Evolutionary conservation across 2,888 invertebrate species (phyloP), one percentile per base, ranked within the genome.

Genomic region (Ochropleura plecta): DNA sequence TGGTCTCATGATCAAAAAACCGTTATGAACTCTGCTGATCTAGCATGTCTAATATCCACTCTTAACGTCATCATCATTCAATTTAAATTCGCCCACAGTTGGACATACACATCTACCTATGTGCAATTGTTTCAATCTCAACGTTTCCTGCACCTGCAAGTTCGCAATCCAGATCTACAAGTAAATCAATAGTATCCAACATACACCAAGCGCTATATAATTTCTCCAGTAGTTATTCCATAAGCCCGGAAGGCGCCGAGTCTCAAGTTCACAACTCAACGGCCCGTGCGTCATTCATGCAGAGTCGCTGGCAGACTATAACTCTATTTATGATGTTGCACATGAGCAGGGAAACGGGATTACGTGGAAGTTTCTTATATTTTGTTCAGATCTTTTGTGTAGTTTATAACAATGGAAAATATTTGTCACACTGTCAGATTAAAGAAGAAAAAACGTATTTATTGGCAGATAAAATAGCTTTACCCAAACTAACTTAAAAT

Each of bases 181-280:
- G n/a, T 42, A 7, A 55, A 57, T 40, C 40, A 46, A 62, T 57
- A 68, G 20, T 59, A 51, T 76, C 12, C 18, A n/a, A 48, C 12
- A 20, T 59, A 60, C 8, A 63, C 5, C 12, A 44, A 55, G 49
- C 30, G n/a, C 53, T 5, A 18, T n/a, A 46, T 60, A 44, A 48
- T 70, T 48, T 68, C 55, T 55, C 53, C 75, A 72, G 68, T 76
- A 64, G 53, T 40, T 78, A 73, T 80, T 69, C 66, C 40, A 82
- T 78, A 68, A 63, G 80, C 51, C 53, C 79, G 83, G 84, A 82
- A 89, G 88, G 86, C 90, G 90, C 89, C 88, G 66, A 30, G 76
- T 75, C 78, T 78, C 71, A 49, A 62, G 44, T 62, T 62, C 62
- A 62, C 62, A 12, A 76, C 77, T 72, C 81, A 73, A 75, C n/a